Evolutionary conservation across 2,797 vertebrate genomes (phyloP).

Genomic region (Geotrypetes seraphini): DNA sequence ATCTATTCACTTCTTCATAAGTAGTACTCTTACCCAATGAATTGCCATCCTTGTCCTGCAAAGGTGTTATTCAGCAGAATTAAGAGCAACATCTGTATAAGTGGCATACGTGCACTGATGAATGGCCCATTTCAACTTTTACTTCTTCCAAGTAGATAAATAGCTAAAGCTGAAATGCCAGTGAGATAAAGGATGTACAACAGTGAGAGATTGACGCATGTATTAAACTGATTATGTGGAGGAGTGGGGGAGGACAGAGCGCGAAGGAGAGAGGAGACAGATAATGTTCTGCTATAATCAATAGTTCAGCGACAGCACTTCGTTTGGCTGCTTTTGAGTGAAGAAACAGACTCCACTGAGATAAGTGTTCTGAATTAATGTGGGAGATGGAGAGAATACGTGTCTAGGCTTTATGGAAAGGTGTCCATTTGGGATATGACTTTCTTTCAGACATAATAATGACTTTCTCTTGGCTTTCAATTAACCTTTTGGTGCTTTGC

Average conservation of each 20-base stretch:
- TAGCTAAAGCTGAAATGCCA: neutral
- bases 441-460: too few species aligned
- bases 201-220: neutral
- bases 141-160: neutral
- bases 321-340: neutral
- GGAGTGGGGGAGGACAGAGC: neutral
- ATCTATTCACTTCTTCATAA: too few species aligned
- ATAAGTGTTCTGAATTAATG: constrained; percentile 2
- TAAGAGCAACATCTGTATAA: too few species aligned
- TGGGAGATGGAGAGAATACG: neutral
- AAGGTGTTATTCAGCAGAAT: too few species aligned
- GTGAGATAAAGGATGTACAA: neutral
- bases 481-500: too few species aligned
- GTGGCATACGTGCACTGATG: neutral
- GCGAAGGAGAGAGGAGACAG: neutral
- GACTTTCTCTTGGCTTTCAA: too few species aligned
- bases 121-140: neutral
- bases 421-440: neutral
- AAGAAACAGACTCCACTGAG: neutral
- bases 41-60: too few species aligned
- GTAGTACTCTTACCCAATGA: too few species aligned
- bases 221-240: neutral
- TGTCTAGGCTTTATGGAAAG: neutral
- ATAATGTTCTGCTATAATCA: neutral
- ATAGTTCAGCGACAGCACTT: neutral